These are phyloP conservation scores for Podarcis lilfordi DNA, from an alignment of 2,797 vertebrate genomes.

Conservation along the genomic window DNA sequence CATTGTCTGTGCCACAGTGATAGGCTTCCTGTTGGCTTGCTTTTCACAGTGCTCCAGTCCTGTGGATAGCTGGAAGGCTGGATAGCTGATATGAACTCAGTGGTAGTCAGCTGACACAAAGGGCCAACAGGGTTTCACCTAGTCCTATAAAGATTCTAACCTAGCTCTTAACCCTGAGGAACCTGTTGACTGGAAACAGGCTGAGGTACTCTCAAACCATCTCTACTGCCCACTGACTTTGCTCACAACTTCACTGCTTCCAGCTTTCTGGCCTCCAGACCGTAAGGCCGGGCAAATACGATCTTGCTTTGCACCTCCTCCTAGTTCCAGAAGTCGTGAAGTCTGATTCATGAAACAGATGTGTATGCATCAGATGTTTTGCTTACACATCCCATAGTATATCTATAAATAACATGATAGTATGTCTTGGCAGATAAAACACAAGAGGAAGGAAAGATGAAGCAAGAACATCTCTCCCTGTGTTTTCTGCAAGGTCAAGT, in stretches of 20 bases:
- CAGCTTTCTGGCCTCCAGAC: not conserved
- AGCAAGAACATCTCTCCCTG: not conserved
- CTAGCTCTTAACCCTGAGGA: not conserved
- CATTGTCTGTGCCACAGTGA: not conserved
- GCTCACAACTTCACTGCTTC: not conserved
- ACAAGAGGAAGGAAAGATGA: not conserved
- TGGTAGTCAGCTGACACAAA: not conserved
- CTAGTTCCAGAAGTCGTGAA: not conserved
- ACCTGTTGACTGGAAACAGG: not conserved
- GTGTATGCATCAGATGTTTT: not conserved
- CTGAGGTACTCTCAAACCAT: no score
- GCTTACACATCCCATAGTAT: not conserved
- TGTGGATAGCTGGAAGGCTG: not conserved
- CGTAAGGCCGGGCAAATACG: not conserved
- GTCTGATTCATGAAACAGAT: conserved; percentile 1
- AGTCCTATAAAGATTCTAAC: not conserved
- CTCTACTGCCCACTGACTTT: no score
- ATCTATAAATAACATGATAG: conserved; percentile 14
- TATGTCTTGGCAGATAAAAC: not conserved
- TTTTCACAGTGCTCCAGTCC: not conserved
- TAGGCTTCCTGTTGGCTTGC: not conserved
- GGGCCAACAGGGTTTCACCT: not conserved
- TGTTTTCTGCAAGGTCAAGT: not conserved
- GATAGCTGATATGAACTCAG: not conserved
- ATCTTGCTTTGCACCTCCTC: not conserved